These are phyloP conservation scores for Sphaerophoria taeniata DNA, from an alignment of 2,888 invertebrate species.

Conservation along the genomic window DNA sequence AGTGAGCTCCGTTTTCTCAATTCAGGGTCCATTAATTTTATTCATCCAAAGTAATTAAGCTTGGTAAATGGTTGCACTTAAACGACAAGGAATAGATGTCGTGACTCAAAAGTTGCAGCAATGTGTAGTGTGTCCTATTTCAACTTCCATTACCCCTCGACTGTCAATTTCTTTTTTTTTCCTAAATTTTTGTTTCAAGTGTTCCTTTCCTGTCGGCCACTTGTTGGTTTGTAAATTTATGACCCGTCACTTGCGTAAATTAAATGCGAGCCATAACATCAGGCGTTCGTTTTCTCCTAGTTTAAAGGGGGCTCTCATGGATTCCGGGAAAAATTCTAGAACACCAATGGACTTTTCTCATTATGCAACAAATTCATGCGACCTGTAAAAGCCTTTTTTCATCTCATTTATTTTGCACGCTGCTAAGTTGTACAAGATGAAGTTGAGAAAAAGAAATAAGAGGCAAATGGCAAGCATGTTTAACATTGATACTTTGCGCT, in stretches of 20 bases:
- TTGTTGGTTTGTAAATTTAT: slow-evolving; percentile 70
- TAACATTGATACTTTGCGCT: slow-evolving; percentile 74
- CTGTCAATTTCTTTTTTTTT: background rate
- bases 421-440: background rate
- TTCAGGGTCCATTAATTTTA: no score
- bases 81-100: slow-evolving; percentile 37
- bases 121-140: slow-evolving; percentile 18
- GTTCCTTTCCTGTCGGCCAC: slow-evolving; percentile 64
- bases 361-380: background rate
- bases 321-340: background rate
- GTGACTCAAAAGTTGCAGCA: slow-evolving; percentile 47
- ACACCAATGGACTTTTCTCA: no score
- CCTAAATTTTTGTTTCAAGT: slow-evolving; percentile 41
- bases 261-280: slow-evolving; percentile 67
- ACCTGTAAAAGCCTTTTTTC: background rate
- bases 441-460: slow-evolving; percentile 14
- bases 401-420: slow-evolving; percentile 18
- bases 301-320: background rate
- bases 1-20: no score
- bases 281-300: slow-evolving; percentile 3
- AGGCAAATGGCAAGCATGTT: slow-evolving; percentile 71
- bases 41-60: background rate
- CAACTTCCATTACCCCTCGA: background rate
- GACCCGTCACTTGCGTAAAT: slow-evolving; percentile 70
- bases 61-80: slow-evolving; percentile 42